These are phyloP conservation scores for Tribolium castaneum DNA, from an alignment of 1,140 invertebrate species.

Conservation along the genomic window DNA sequence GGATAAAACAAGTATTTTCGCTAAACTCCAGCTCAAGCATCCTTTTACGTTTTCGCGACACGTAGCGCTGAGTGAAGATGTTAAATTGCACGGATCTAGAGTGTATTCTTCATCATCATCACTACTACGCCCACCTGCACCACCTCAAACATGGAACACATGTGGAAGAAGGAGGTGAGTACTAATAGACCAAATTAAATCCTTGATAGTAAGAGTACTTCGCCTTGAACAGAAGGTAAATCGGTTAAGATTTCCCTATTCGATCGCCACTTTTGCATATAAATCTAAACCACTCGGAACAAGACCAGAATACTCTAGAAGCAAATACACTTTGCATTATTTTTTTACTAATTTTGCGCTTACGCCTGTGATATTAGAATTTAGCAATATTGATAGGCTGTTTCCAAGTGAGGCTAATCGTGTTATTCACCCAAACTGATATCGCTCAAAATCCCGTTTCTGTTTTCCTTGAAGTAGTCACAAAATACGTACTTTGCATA, in stretches of 20 bases:
- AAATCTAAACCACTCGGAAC: background rate
- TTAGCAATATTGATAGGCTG: background rate
- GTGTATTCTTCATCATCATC: conserved; percentile 80
- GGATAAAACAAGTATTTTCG: conserved; percentile 14
- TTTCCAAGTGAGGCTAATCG: background rate
- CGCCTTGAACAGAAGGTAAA: conserved; percentile 48
- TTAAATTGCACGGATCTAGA: conserved; percentile 81
- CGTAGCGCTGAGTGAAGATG: conserved; percentile 65
- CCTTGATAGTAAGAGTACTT: conserved; percentile 45
- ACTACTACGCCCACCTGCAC: conserved; percentile 78
- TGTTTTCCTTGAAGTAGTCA: conserved; percentile 19
- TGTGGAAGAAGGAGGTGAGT: conserved; percentile 64
- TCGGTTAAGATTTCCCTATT: conserved; percentile 37
- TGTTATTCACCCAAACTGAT: conserved; percentile 18
- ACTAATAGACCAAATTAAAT: conserved; percentile 36
- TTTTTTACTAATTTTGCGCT: background rate
- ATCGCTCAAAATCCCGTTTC: background rate
- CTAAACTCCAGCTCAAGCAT: background rate
- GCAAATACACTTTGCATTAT: background rate
- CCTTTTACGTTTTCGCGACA: background rate
- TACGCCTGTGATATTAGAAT: background rate
- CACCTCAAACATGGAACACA: conserved; percentile 72
- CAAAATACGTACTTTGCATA: conserved; percentile 10
- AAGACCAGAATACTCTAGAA: background rate
- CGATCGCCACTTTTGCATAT: conserved; percentile 7